phyloP scores from a whole-genome alignment of 2,113 vertebrate genomes.

The western clawed frog (Xenopus tropicalis) region UCB_Xtro_10.0 CM004448.2:86485501-86486000 shows the following conservation, averaged over 20 bases:
- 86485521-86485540: conserved; percentile 60
- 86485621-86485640: conserved; percentile 14
- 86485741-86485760: conserved; percentile 80
- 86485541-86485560: conserved; percentile 57
- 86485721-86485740: conserved; percentile 82
- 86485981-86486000: conserved; percentile 37
- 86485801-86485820: conserved; percentile 79
- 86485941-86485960: conserved; percentile 58
- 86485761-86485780: conserved; percentile 86
- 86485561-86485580: background rate
- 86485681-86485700: conserved; percentile 69
- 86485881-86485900: conserved; percentile 67
- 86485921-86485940: conserved; percentile 56
- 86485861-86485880: conserved; percentile 60
- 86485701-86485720: conserved; percentile 80
- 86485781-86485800: conserved; percentile 83
- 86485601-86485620: background rate
- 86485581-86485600: background rate
- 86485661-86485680: conserved; percentile 34
- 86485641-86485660: conserved; percentile 22
- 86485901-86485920: conserved; percentile 41
- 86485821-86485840: conserved; percentile 69
- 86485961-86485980: conserved; percentile 47
- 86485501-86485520: conserved; percentile 63
- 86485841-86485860: conserved; percentile 69